These are phyloP conservation scores for Rhagium mordax DNA, from an alignment of 2,888 invertebrate genomes.

Conservation along the genomic window DNA sequence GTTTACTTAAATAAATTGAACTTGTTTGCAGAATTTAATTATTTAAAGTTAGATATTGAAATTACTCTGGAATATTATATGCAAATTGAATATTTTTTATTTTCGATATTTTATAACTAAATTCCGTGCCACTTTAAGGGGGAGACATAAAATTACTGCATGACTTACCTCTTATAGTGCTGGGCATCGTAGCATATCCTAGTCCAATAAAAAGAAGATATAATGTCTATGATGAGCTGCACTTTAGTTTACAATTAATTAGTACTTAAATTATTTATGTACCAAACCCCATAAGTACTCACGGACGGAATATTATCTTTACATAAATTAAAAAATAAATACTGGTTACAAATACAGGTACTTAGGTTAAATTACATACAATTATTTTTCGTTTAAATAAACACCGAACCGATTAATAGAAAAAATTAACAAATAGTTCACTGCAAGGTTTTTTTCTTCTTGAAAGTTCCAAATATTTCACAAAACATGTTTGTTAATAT, in stretches of 20 bases:
- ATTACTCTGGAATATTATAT: no score
- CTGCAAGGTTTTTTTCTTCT: slow-evolving; percentile 64
- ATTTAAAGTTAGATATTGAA: no score
- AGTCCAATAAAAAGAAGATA: slow-evolving; percentile 25
- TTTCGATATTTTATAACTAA: no score
- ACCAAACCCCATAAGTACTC: slow-evolving; percentile 1
- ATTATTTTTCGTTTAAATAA: slow-evolving; percentile 11
- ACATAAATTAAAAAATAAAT: slow-evolving; percentile 21
- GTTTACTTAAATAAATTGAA: no score
- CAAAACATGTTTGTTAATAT: slow-evolving; percentile 61
- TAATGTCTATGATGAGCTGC: slow-evolving; percentile 19
- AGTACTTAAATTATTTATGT: slow-evolving; percentile 10
- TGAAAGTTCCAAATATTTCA: slow-evolving; percentile 64
- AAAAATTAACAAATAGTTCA: slow-evolving; percentile 5
- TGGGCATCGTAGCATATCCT: slow-evolving; percentile 69
- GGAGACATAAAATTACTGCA: no score
- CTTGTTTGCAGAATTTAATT: no score
- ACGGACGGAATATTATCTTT: slow-evolving; percentile 1
- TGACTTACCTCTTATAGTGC: slow-evolving; percentile 70
- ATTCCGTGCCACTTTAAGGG: no score
- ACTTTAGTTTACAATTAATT: not conserved
- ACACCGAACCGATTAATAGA: slow-evolving; percentile 19
- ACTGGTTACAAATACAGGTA: slow-evolving; percentile 30
- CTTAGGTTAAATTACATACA: slow-evolving; percentile 12
- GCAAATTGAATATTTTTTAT: no score